Conservation (phyloP, 2,113 vertebrate species). For the Silurus meridionalis region DNA sequence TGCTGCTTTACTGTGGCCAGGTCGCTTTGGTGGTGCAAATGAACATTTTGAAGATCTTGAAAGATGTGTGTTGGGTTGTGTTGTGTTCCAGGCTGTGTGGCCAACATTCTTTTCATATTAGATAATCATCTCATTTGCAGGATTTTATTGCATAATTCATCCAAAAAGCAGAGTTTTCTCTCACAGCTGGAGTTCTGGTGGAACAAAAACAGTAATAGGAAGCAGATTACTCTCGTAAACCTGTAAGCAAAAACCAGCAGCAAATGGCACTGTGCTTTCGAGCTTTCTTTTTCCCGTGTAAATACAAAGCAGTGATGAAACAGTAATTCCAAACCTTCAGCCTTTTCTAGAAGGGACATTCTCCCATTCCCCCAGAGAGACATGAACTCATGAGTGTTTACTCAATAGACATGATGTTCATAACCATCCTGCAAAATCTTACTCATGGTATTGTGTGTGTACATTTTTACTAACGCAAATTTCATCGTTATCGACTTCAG, state of each 20-base stretch:
- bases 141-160: not conserved
- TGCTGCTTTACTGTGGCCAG: too few species aligned
- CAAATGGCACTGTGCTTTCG: too few species aligned
- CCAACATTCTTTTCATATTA: not conserved
- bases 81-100: not conserved
- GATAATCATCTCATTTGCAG: not conserved
- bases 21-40: not conserved
- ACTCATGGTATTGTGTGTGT: not conserved
- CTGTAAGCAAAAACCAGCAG: not conserved
- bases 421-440: too few species aligned
- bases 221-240: not conserved
- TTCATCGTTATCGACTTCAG: not conserved
- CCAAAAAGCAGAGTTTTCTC: not conserved
- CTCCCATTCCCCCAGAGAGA: not conserved
- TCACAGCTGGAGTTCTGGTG: not conserved
- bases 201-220: not conserved
- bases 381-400: not conserved
- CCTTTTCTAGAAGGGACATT: not conserved
- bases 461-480: not conserved
- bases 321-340: not conserved
- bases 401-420: too few species aligned
- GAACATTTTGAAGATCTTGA: not conserved
- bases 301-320: not conserved
- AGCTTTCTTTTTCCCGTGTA: not conserved
- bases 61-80: not conserved